These are phyloP conservation scores for Drepanosiphum platanoidis DNA, from an alignment of 2,888 invertebrate species.

Conservation along the genomic window DNA sequence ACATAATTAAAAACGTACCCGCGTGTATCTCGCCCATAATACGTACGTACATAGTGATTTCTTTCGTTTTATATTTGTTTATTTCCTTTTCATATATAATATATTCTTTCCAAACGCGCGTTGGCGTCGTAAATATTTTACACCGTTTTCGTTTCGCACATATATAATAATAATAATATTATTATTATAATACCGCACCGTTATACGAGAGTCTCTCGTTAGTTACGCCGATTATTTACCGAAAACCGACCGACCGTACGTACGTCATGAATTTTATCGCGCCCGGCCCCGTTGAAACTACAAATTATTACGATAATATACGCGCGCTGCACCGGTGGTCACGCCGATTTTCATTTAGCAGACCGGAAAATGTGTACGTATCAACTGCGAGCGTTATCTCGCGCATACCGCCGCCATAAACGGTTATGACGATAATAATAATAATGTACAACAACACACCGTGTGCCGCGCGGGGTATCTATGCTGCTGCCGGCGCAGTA, in stretches of 20 bases:
- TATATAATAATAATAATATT: neutral
- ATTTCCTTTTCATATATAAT: neutral
- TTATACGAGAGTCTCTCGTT: conserved; percentile 39
- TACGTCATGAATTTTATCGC: conserved; percentile 39
- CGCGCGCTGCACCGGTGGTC: neutral
- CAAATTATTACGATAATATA: neutral
- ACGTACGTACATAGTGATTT: too few relatives aligned
- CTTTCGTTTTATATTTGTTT: neutral
- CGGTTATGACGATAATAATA: neutral
- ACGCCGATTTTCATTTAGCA: conserved; percentile 52
- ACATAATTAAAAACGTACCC: neutral
- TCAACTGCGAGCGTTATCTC: neutral
- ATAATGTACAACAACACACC: neutral
- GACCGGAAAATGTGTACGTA: conserved; percentile 38
- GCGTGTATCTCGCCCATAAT: neutral
- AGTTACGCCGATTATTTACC: conserved; percentile 40
- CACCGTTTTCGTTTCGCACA: neutral
- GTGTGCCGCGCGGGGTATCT: neutral
- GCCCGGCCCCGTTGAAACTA: neutral
- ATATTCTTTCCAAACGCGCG: neutral
- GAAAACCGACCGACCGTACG: conserved; percentile 23
- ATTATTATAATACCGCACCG: too few relatives aligned
- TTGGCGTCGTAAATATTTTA: neutral
- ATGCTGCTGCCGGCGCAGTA: neutral
- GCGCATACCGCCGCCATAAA: neutral